phyloP scores from a whole-genome alignment of 1,140 invertebrate genomes.

The Tetragnatha versicolor region DNA sequence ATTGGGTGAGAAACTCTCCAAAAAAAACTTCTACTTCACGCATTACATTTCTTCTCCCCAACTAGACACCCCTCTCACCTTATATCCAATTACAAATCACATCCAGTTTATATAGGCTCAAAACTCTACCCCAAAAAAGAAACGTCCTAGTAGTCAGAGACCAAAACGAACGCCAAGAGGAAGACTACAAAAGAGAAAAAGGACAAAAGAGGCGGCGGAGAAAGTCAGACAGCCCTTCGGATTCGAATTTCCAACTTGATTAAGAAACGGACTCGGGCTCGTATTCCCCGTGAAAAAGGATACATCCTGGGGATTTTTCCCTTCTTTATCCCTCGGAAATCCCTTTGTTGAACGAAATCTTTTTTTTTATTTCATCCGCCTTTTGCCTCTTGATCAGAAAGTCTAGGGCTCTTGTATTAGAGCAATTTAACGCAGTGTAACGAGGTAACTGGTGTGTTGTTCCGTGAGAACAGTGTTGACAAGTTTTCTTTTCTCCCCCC shows the following conservation, averaged over 20 bases:
- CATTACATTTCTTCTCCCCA: too few species aligned
- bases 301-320: constrained; percentile 2
- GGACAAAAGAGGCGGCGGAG: not conserved
- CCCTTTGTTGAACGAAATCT: not conserved
- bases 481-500: constrained; percentile 27
- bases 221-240: constrained; percentile 1
- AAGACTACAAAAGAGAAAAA: too few species aligned
- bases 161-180: too few species aligned
- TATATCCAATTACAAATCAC: too few species aligned
- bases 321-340: not conserved
- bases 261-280: constrained; percentile 25
- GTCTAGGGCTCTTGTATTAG: constrained; percentile 38
- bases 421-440: constrained; percentile 47
- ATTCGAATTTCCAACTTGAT: constrained; percentile 34
- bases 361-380: not conserved
- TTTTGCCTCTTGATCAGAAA: constrained; percentile 39
- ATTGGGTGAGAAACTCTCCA: too few species aligned
- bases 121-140: too few species aligned
- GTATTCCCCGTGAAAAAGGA: constrained; percentile 7
- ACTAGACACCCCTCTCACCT: too few species aligned
- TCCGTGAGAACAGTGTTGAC: constrained; percentile 29
- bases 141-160: too few species aligned
- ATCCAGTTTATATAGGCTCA: too few species aligned
- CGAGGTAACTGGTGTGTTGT: constrained; percentile 40
- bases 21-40: too few species aligned